These are phyloP conservation scores for Takifugu ocellatus DNA, from an alignment of 2,797 vertebrate genomes.

Conservation along the genomic window DNA sequence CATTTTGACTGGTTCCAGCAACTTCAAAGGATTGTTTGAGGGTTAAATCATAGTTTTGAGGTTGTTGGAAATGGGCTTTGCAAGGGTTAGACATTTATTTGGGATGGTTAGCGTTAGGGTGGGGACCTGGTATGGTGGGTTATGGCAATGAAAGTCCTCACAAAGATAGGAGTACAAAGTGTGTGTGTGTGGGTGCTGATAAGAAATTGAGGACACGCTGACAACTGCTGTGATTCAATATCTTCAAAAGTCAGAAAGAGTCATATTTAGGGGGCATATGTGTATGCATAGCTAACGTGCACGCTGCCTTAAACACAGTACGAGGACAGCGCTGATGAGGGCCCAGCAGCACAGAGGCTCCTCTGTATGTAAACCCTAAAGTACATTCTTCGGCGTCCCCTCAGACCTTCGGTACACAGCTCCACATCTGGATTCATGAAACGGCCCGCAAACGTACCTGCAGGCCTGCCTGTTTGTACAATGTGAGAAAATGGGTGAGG, in stretches of 20 bases:
- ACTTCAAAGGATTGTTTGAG: no score
- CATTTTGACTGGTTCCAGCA: no score
- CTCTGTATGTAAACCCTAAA: constrained; percentile 57
- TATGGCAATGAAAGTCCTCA: no score
- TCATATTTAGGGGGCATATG: constrained; percentile 27
- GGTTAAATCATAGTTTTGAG: no score
- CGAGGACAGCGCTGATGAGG: constrained; percentile 21
- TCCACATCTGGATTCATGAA: constrained; percentile 60
- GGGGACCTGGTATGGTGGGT: no score
- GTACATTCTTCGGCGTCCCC: constrained; percentile 62
- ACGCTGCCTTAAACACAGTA: constrained; percentile 11
- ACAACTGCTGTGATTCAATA: constrained; percentile 60
- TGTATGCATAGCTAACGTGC: not conserved
- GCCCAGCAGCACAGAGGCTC: constrained; percentile 54
- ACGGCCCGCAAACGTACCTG: constrained; percentile 26
- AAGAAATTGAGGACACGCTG: constrained; percentile 47
- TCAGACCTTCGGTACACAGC: constrained; percentile 45
- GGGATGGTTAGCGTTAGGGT: no score
- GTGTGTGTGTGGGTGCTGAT: constrained; percentile 11
- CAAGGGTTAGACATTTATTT: no score
- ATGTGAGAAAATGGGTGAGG: constrained; percentile 29
- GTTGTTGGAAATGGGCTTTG: no score
- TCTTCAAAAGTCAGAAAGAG: constrained; percentile 44
- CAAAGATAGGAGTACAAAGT: not conserved
- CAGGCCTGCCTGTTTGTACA: constrained; percentile 6